Conservation (phyloP, 2,888 invertebrate genomes). For the Andrena bucephala region DNA sequence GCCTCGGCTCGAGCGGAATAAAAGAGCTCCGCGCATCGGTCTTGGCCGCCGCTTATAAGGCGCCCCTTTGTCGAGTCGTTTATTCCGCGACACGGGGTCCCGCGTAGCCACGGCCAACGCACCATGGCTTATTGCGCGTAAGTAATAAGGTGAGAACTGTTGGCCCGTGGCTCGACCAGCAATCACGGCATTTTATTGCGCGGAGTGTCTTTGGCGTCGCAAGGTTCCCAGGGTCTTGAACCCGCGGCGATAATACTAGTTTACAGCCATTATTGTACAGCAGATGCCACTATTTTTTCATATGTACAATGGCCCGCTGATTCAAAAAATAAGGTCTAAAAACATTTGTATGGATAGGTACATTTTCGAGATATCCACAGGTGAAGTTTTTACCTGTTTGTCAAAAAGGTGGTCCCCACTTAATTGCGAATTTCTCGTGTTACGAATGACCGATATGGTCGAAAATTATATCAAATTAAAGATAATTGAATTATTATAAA, state of each 20-base stretch:
- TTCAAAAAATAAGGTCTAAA: too few relatives aligned
- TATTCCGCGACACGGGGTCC: conserved; percentile 37
- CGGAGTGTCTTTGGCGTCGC: neutral
- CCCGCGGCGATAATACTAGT: neutral
- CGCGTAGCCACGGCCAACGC: conserved; percentile 8
- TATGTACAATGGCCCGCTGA: too few relatives aligned
- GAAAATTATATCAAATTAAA: too few relatives aligned
- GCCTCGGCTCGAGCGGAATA: conserved; percentile 30
- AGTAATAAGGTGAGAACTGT: conserved; percentile 71
- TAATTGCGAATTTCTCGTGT: too few relatives aligned
- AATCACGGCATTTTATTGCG: conserved; percentile 30
- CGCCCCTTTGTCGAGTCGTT: conserved; percentile 58
- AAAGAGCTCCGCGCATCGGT: conserved; percentile 66
- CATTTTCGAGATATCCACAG: too few relatives aligned
- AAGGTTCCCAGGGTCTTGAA: neutral
- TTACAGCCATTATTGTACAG: too few relatives aligned
- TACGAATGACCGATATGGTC: too few relatives aligned
- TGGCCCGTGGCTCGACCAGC: conserved; percentile 19
- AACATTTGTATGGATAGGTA: too few relatives aligned
- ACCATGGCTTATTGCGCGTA: conserved; percentile 41
- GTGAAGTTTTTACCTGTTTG: too few relatives aligned
- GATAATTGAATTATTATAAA: too few relatives aligned
- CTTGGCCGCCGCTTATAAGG: conserved; percentile 58
- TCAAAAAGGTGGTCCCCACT: too few relatives aligned
- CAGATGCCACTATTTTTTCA: too few relatives aligned